phyloP scores from a whole-genome alignment of 2,888 invertebrate genomes.

The Sarcophaga subvicina region DNA sequence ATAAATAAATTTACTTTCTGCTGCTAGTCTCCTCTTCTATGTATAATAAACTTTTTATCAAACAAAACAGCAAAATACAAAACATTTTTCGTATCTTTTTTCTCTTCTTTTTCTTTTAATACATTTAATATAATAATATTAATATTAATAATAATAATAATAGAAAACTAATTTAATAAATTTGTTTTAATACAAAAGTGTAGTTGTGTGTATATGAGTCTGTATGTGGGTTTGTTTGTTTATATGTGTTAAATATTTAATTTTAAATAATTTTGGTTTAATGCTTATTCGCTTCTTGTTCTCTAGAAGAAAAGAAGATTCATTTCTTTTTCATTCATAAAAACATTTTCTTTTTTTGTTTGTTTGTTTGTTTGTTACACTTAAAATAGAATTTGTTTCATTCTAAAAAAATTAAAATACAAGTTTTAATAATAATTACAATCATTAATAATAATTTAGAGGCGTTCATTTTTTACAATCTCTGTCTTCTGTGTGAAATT shows the following conservation, averaged over 20 bases:
- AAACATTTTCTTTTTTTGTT: neutral
- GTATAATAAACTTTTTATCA: constrained; percentile 53
- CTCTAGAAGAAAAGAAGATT: constrained; percentile 36
- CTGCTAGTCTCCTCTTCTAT: constrained; percentile 51
- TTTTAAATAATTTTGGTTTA: constrained; percentile 77
- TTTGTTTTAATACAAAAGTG: constrained; percentile 62
- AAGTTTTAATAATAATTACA: constrained; percentile 33
- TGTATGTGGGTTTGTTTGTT: neutral
- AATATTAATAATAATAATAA: constrained; percentile 14
- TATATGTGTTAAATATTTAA: constrained; percentile 54
- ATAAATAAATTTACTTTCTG: constrained; percentile 43
- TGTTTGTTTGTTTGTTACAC: constrained; percentile 1
- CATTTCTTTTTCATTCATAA: constrained; percentile 26
- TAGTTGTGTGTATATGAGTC: constrained; percentile 15
- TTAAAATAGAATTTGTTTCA: constrained; percentile 38
- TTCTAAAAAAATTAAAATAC: constrained; percentile 10
- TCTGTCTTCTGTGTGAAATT: constrained; percentile 16
- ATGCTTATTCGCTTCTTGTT: constrained; percentile 72
- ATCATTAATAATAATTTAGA: constrained; percentile 55
- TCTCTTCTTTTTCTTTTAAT: constrained; percentile 7
- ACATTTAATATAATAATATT: neutral
- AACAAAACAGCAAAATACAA: constrained; percentile 67
- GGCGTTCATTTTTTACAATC: constrained; percentile 51
- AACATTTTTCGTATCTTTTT: constrained; percentile 42
- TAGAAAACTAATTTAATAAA: constrained; percentile 61